Percentiles rank a stretch among this genome's conserved stretches.
Conservation (phyloP, 2,113 vertebrate species). For the Erythrocercus mccallii region DNA sequence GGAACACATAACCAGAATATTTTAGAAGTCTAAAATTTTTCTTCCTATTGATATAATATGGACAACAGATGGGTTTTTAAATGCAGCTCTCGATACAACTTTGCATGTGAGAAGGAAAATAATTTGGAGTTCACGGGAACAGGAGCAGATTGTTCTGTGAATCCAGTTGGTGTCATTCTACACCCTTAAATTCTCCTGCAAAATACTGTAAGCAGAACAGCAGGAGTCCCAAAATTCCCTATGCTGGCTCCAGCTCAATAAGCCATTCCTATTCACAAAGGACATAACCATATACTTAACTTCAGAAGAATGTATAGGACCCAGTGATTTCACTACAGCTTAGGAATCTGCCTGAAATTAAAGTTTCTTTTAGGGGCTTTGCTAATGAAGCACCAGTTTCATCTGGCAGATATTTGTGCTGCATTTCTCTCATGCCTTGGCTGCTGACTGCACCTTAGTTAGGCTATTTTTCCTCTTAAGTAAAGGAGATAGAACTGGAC, state of each 20-base stretch:
- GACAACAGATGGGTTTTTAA: conserved; percentile 63
- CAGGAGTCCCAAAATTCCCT: conserved; percentile 39
- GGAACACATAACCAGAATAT: conserved; percentile 28
- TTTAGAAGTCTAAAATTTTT: conserved; percentile 46
- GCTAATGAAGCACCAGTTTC: background rate
- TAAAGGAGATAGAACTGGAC: background rate
- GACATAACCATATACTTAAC: background rate
- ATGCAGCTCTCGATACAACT: conserved; percentile 57
- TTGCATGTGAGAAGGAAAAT: conserved; percentile 62
- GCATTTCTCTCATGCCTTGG: background rate
- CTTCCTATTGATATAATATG: conserved; percentile 49
- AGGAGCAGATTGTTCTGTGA: conserved; percentile 51
- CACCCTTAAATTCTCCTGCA: conserved; percentile 38
- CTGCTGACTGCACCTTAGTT: background rate
- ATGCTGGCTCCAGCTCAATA: background rate
- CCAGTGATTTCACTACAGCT: background rate
- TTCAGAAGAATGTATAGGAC: background rate
- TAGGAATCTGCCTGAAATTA: background rate
- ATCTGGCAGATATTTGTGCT: background rate
- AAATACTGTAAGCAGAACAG: conserved; percentile 46
- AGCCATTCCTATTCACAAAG: conserved; percentile 16
- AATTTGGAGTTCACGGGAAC: conserved; percentile 49
- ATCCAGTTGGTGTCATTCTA: conserved; percentile 57
- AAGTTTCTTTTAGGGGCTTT: background rate
- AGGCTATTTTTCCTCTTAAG: background rate